Percentiles rank a stretch among this genome's conserved stretches.
phyloP scores from a whole-genome alignment of 2,113 vertebrate species.

The Larimichthys crocea region DNA sequence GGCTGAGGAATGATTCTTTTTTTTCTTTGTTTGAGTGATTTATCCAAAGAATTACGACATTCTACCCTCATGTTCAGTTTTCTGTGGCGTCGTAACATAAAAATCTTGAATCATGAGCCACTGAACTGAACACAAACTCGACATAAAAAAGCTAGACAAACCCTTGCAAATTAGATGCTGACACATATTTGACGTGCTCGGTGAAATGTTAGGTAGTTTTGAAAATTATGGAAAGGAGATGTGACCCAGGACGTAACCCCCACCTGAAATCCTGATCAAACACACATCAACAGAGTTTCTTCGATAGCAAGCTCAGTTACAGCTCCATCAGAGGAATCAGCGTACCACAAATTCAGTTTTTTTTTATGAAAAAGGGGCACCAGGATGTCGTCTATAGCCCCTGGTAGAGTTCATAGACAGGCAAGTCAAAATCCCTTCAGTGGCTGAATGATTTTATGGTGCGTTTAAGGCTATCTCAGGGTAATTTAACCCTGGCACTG shows the following conservation, averaged over 20 bases:
- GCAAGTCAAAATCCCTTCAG: constrained; percentile 25
- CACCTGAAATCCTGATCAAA: not conserved
- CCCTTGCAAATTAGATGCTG: not conserved
- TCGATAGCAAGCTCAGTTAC: not conserved
- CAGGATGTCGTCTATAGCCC: constrained; percentile 2
- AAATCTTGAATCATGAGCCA: not conserved
- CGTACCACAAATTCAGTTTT: not conserved
- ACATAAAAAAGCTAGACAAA: too few relatives aligned
- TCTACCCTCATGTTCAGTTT: too few relatives aligned
- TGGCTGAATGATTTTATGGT: constrained; percentile 39
- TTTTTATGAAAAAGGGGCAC: not conserved
- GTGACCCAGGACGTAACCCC: not conserved
- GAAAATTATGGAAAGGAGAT: not conserved
- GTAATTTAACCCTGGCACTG: constrained; percentile 36
- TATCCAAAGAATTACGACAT: too few relatives aligned
- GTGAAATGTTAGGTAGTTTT: not conserved
- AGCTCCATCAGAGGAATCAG: not conserved
- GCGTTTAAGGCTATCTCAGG: constrained; percentile 26
- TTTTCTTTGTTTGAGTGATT: too few relatives aligned
- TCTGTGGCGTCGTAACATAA: too few relatives aligned
- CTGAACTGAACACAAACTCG: not conserved
- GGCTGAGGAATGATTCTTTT: not conserved
- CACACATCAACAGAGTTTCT: not conserved
- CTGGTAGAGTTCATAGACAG: constrained; percentile 26
- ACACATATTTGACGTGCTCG: not conserved